These are phyloP conservation scores for Clavelina lepadiformis DNA, from an alignment of 23 tunicate species.

Conservation along the genomic window DNA sequence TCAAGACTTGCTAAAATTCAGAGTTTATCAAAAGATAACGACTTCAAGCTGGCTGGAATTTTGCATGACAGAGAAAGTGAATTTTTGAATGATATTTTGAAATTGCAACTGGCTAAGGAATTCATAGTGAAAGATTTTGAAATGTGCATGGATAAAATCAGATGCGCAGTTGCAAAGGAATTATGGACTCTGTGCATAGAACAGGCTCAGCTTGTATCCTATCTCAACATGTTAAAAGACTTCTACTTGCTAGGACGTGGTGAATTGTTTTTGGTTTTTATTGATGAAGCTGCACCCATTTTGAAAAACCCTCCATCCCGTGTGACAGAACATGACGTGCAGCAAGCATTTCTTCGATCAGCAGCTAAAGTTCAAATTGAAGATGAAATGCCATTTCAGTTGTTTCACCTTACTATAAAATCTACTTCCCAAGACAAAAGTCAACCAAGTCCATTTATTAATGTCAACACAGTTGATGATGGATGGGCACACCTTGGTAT, in stretches of 20 bases:
- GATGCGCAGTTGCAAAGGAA: slow-evolving; percentile 74
- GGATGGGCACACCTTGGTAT: slow-evolving; percentile 82
- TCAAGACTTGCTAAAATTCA: too few relatives aligned
- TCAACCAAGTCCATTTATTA: slow-evolving; percentile 14
- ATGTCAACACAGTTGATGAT: slow-evolving; percentile 34
- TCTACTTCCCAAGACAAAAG: not conserved
- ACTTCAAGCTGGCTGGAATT: slow-evolving; percentile 33
- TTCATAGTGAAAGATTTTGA: slow-evolving; percentile 73
- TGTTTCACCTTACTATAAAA: slow-evolving; percentile 42
- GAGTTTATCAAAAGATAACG: too few relatives aligned
- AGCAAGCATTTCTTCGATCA: slow-evolving; percentile 74
- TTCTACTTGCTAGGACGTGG: slow-evolving; percentile 84
- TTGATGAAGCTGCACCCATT: slow-evolving; percentile 70
- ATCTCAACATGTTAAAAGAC: slow-evolving; percentile 72
- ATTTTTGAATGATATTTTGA: slow-evolving; percentile 36
- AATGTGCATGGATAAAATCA: slow-evolving; percentile 56
- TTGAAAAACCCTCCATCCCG: slow-evolving; percentile 61
- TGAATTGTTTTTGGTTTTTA: slow-evolving; percentile 68
- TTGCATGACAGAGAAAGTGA: slow-evolving; percentile 50
- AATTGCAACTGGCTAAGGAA: slow-evolving; percentile 52
- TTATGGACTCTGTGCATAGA: slow-evolving; percentile 88
- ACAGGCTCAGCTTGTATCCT: slow-evolving; percentile 61
- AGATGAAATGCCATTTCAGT: slow-evolving; percentile 64
- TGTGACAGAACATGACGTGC: slow-evolving; percentile 84
- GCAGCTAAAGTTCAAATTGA: slow-evolving; percentile 73